Evolutionary conservation across 2,888 invertebrate species (phyloP).

Genomic region (Dolomedes plantarius): DNA sequence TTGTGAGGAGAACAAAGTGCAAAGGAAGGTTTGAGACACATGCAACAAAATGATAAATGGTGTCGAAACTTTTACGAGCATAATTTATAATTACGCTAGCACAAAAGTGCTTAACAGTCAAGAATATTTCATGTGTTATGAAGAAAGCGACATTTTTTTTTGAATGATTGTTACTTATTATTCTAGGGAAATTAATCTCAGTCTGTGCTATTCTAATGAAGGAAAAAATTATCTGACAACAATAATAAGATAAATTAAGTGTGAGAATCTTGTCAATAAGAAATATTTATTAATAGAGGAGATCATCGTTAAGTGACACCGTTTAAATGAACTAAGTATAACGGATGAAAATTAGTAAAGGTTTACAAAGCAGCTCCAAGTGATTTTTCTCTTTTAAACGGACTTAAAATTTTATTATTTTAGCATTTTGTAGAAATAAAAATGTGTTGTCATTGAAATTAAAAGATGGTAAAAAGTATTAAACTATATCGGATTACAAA

Average conservation of each 20-base stretch:
- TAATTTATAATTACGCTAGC: slow-evolving; percentile 4
- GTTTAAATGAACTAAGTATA: too few relatives aligned
- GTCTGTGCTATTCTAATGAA: neutral
- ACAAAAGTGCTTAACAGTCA: slow-evolving; percentile 3
- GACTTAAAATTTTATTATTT: too few relatives aligned
- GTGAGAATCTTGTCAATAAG: neutral
- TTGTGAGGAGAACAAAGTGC: slow-evolving; percentile 16
- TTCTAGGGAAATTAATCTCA: neutral
- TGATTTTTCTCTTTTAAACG: too few relatives aligned
- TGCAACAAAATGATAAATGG: slow-evolving; percentile 14
- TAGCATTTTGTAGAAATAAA: too few relatives aligned
- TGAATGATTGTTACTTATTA: neutral
- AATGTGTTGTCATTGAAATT: too few relatives aligned
- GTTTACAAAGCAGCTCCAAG: too few relatives aligned
- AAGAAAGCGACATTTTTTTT: neutral
- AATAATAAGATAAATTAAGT: neutral
- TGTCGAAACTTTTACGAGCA: slow-evolving; percentile 8
- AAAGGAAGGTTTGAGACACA: slow-evolving; percentile 16
- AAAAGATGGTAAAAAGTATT: too few relatives aligned
- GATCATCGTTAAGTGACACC: too few relatives aligned
- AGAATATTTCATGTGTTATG: slow-evolving; percentile 2
- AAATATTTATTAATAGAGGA: neutral
- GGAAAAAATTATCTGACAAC: neutral
- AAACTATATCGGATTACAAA: too few relatives aligned
- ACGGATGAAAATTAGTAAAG: too few relatives aligned